Base-by-base conservation (phyloP, 37 sponge, comb jelly and placozoan species). In the Beroe ovata region DNA sequence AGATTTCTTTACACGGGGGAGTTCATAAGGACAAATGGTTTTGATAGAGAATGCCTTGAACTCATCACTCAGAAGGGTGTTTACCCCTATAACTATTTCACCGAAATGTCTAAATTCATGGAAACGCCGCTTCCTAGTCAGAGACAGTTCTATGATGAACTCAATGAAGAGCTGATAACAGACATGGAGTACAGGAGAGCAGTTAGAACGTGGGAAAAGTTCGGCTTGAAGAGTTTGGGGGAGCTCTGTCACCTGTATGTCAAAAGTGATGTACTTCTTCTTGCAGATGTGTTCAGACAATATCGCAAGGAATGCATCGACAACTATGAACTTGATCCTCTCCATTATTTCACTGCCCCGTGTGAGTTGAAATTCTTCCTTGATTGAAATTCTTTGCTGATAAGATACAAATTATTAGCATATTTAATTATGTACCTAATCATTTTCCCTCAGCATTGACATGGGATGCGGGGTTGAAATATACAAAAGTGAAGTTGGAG, bases 401-500 rank as follows among this genome's bases (percentile, higher is more conserved):
- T 6, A 47, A 47, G 54, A 47, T 47, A 11, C 11, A 16, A 16
- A 16, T 6, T 16, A 47, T 16, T 16, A 11, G 11, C 6, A 11
- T 47, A 47, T 47, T 47, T 47, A 6, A 47, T 16, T 47, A 47
- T 47, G 54, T 6, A 47, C 11, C 54, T 47, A 47, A 47, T 47
- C 54, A 11, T 47, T n/a, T n/a, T 16, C 54, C 54, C 6, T 22
- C 88, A 38, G 62, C 36, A 59, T 25, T 89, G 39, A 60, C 89
- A 14, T 89, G 62, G 62, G 89, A 89, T 64, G 89, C 89, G 25
- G 60, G 59, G 16, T 22, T 59, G 60, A 89, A 89, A 22, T 37
- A 3, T 36, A 61, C 29, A 3, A 60, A 42, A 21, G 60, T 88
- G 18, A 28, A 39, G 18, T 47, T 88, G 18, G 89, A 88, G 33